phyloP scores from a whole-genome alignment of 2,797 vertebrate species.

The Percopsis omiscomaycus region DNA sequence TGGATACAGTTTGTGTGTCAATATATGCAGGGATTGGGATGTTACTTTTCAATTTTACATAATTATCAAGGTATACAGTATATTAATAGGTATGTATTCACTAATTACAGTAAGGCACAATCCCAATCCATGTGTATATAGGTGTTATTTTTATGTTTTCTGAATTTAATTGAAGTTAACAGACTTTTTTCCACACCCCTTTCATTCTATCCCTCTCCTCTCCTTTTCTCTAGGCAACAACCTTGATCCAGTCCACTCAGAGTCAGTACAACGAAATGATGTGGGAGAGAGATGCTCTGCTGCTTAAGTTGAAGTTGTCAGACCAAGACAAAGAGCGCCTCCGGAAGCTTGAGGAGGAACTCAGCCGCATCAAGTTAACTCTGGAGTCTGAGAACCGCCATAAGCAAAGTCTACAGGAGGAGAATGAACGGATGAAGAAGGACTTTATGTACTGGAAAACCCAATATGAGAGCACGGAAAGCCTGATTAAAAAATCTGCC shows the following conservation, averaged over 20 bases:
- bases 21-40: conserved; percentile 30
- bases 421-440: conserved; percentile 85
- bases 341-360: conserved; percentile 85
- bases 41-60: conserved; percentile 14
- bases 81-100: not conserved
- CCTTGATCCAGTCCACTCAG: conserved; percentile 84
- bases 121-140: conserved; percentile 25
- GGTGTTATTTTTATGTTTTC: conserved; percentile 19
- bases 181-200: conserved; percentile 4
- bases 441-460: conserved; percentile 90
- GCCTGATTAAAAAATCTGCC: conserved; percentile 77
- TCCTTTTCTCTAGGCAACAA: conserved; percentile 80
- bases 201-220: conserved; percentile 41
- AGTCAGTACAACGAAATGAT: conserved; percentile 82
- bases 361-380: conserved; percentile 79
- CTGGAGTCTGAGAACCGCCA: conserved; percentile 82
- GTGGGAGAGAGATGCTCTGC: conserved; percentile 85
- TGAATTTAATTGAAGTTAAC: conserved; percentile 2
- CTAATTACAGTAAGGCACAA: not conserved
- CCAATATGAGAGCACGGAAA: conserved; percentile 84
- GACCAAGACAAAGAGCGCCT: conserved; percentile 83
- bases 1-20: not conserved
- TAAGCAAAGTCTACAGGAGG: conserved; percentile 85
- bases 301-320: conserved; percentile 84
- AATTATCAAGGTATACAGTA: not conserved